Evolutionary conservation across 2,888 invertebrate species (phyloP), one percentile per base, ranked within the genome.

Genomic region (Beris morrisii): DNA sequence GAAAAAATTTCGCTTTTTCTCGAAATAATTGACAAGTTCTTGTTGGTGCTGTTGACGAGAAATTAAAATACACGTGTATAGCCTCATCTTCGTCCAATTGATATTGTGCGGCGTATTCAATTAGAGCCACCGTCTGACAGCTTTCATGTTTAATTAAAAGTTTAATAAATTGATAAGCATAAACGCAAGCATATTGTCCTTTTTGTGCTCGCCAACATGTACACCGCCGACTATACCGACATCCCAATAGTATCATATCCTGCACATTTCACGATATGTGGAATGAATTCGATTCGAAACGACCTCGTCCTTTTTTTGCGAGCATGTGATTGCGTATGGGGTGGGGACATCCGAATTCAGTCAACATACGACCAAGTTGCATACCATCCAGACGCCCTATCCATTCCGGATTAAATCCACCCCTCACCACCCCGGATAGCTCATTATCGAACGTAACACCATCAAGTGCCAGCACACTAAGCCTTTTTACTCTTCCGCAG

Each of bases 151-250:
- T 61, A 61, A 61, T 61, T 61, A 61, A 61, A 61, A 61, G 50
- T 61, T 61, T 50, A 61, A 61, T 61, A 61, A 45, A 61, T 61
- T 61, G 50, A 61, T 61, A 61, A 61, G 61, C 61, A 61, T 52
- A 61, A 61, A 61, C 28, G 61, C 52, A 61, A 52, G 50, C 52
- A 50, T 52, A 61, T 61, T 50, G 61, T 50, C 22, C 22, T 13
- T 48, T 61, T 61, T 45, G 5, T 7, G 9, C 9, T 9, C 38
- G 38, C 38, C 38, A 38, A 38, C 38, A 38, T 9, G 9, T 38
- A 38, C 4, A 46, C 12, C 46, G 3, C 4, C 13, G 13, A 46
- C n/a, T 22, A 22, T 22, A 22, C 22, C 22, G 22, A 22, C 22
- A 22, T 22, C 3, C 22, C 22, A 22, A 22, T 22, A 22, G 22